Base-by-base conservation (phyloP, 2,797 vertebrate species). In the Gymnopithys bicolor region DNA sequence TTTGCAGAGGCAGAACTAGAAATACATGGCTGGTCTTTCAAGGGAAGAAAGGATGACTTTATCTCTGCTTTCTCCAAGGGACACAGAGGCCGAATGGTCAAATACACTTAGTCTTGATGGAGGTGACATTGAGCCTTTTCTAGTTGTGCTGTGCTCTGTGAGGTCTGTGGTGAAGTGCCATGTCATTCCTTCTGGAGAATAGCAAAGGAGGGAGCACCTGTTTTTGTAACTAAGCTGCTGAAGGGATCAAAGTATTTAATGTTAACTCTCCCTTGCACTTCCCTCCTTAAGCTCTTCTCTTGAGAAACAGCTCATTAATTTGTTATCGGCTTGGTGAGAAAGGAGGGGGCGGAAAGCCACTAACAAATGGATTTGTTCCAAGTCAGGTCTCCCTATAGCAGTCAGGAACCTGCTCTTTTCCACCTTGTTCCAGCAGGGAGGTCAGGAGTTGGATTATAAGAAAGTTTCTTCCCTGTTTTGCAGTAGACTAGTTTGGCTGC, bases 231-330 rank as follows among this genome's bases (percentile, higher is more conserved):
- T 84, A 86, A 90, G 80, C 80, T 90, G 48, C 49, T 93, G 85
- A 90, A 92, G 32, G 33, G 70, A 80, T 89, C 56, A 63, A 56
- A 73, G 69, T 90, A 45, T 41, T 95, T 89, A 86, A 39, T 77
- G 59, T 9, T 80, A 74, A 63, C 75, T 91, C 78, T 94, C 75
- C 27, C 46, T 95, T 78, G 70, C 3, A 1, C 69, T 92, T 87
- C 68, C 11, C 30, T 90, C 45, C 70, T 77, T 95, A 87, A 93
- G 84, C 77, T 79, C 67, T 89, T 45, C 68, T 87, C 55, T 87
- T 89, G 80, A 95, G 80, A 92, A 91, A 62, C 18, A 87, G 55
- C 67, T 91, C 45, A 52, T 82, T 94, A 88, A 74, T 81, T 93
- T 93, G 53, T 80, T 76, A 91, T 74, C 4, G 4, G n/a, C 73